Evolutionary conservation across 1,140 invertebrate genomes (phyloP).

Genomic region (Drosophila hydei): DNA sequence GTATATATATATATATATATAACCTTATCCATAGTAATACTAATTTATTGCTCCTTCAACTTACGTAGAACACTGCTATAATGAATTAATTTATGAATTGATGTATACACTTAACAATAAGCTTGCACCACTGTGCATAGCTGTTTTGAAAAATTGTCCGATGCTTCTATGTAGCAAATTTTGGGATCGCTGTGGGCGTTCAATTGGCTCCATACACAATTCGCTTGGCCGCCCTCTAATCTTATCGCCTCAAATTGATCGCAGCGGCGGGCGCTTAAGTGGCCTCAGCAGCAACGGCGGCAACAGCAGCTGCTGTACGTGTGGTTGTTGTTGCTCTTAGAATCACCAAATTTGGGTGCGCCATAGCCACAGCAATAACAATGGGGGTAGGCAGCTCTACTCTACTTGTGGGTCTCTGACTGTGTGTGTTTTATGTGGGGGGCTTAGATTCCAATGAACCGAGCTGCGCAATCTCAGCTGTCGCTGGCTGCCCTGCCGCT

Average conservation of each 20-base stretch:
- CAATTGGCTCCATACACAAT: conserved; percentile 49
- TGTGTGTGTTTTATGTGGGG: conserved; percentile 9
- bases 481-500: conserved; percentile 35
- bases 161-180: conserved; percentile 37
- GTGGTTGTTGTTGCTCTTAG: conserved; percentile 19
- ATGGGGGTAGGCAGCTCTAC: conserved; percentile 31
- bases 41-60: too few relatives aligned
- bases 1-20: too few relatives aligned
- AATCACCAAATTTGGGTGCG: conserved; percentile 53
- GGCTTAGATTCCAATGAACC: conserved; percentile 37
- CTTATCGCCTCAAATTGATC: conserved; percentile 66
- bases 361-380: conserved; percentile 21
- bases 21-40: too few relatives aligned
- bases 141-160: conserved; percentile 41
- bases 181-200: conserved; percentile 44
- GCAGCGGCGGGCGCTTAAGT: conserved; percentile 42
- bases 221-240: conserved; percentile 65
- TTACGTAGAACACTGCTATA: too few relatives aligned
- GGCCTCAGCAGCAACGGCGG: conserved; percentile 18
- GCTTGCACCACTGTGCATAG: conserved; percentile 35
- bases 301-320: background rate
- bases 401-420: conserved; percentile 22
- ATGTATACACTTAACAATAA: too few relatives aligned
- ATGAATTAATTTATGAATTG: too few relatives aligned
- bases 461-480: conserved; percentile 21